Evolutionary conservation across 2,113 vertebrate species (phyloP), one percentile per base, ranked within the genome.

Genomic region (Saguinus midas): DNA sequence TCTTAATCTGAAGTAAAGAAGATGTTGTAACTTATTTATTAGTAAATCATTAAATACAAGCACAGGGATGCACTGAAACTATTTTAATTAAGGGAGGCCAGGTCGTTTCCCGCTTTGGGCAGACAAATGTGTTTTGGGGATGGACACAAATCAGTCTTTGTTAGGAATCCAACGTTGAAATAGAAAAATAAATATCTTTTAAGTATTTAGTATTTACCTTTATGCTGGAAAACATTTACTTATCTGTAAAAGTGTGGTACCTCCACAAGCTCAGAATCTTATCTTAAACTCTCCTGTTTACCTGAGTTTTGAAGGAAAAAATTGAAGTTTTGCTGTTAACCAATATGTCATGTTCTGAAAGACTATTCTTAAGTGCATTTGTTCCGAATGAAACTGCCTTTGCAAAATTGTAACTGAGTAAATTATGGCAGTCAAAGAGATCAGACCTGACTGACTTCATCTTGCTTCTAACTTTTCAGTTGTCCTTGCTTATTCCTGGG

Each of bases 131-230:
- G 13, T 87, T 82, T 84, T 48, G 29, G 32, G 16, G 66, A 82
- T 72, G 3, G 23, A 73, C 18, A 78, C n/a, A 95, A 83, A 87
- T 45, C n/a, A 83, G 40, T 82, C 40, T 87, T 86, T 72, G 78
- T 73, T 10, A 90, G 70, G 20, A 17, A 83, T 55, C 12, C 13
- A 78, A 70, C 40, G 13, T 21, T 76, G 45, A 79, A 6, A 52
- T 37, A 43, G 45, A 13, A 55, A 55, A 25, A 70, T 29, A 64
- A 64, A 14, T 58, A 25, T 58, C 40, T 89, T 80, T 3, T 1
- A 78, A 27, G n/a, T 86, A 68, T 78, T 91, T 76, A 92, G 43
- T 55, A 91, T 85, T 91, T 43, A 94, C 35, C 64, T 50, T 73
- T 83, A 66, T 18, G 72, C 21, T 55, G 2, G n/a, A 90, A 87